Conservation (phyloP, 1,140 invertebrate species). For the Andrena cerasifolii region DNA sequence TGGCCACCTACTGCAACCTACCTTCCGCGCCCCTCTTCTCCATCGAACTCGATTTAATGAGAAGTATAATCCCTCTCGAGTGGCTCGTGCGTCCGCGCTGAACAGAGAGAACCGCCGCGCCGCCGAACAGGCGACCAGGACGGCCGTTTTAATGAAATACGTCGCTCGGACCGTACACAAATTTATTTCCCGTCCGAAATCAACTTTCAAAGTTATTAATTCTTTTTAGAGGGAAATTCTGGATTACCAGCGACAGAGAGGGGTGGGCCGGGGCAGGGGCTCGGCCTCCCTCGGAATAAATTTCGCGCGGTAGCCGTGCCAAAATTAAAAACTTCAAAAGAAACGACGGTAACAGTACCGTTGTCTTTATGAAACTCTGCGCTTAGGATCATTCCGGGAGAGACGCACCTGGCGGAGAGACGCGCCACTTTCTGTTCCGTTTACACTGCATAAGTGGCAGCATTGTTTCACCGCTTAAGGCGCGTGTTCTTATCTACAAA, state of each 20-base stretch:
- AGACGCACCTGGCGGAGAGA: too few species aligned
- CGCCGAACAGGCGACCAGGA: too few species aligned
- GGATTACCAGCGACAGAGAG: background rate
- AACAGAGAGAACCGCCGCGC: background rate
- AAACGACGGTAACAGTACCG: background rate
- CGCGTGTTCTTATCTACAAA: too few species aligned
- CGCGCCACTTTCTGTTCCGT: too few species aligned
- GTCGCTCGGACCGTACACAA: background rate
- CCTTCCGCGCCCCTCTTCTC: background rate
- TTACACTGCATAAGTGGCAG: too few species aligned
- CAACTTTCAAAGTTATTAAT: slow-evolving; percentile 22
- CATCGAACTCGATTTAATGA: background rate
- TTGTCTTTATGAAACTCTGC: slow-evolving; percentile 17
- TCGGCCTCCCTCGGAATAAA: slow-evolving; percentile 12
- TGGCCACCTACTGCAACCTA: too few species aligned
- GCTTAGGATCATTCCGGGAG: too few species aligned
- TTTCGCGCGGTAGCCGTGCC: background rate
- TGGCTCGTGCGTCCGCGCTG: too few species aligned
- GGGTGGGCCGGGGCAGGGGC: background rate
- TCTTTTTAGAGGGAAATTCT: background rate
- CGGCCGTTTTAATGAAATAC: background rate
- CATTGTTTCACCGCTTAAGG: too few species aligned
- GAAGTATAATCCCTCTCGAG: too few species aligned
- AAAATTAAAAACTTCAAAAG: slow-evolving; percentile 24
- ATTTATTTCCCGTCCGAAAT: slow-evolving; percentile 1